Base-by-base conservation (phyloP, 1,140 invertebrate genomes). In the Achroia grisella region DNA sequence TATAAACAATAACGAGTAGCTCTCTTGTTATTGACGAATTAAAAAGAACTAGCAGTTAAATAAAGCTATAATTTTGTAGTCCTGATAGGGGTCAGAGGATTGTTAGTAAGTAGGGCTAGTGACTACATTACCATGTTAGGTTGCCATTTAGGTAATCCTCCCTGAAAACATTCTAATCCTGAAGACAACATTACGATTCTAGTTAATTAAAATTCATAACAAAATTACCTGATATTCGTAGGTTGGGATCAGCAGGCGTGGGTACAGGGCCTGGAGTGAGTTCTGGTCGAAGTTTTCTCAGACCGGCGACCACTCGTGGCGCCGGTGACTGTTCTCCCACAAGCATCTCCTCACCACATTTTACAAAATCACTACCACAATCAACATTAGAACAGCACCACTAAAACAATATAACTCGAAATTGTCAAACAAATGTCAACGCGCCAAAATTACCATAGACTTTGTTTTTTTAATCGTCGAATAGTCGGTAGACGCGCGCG, bases 191-290 rank as follows among this genome's bases (percentile, higher is more conserved):
- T n/a, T n/a, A n/a, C n/a, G n/a, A n/a, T n/a, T n/a, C n/a, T n/a
- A n/a, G n/a, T n/a, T n/a, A n/a, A n/a, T n/a, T n/a, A n/a, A n/a
- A n/a, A n/a, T n/a, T n/a, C n/a, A n/a, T n/a, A n/a, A n/a, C n/a
- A n/a, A n/a, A n/a, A n/a, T n/a, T 15, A 84, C 80, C 80, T 73
- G 80, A 85, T 71, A 85, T 80, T 56, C 80, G 73, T 28, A 85
- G 57, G 48, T 79, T 70, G 37, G 80, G 78, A 55, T 85, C 78
- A 27, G 71, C 62, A 39, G 78, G 80, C 30, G 76, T 73, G 28
- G 74, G 76, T 14, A 79, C 55, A 40, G 80, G 80, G 53, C 72
- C 80, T 39, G 80, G 80, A 36, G 80, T 82, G 36, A 84, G 48
- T 53, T 84, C 77, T 23, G 80, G 80, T 30, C 73, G 68, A 37